A percentile compares a stretch with the other conserved stretches of the same genome.
phyloP scores from a whole-genome alignment of 2,113 vertebrate genomes.

The Neodontobutis hainanensis region DNA sequence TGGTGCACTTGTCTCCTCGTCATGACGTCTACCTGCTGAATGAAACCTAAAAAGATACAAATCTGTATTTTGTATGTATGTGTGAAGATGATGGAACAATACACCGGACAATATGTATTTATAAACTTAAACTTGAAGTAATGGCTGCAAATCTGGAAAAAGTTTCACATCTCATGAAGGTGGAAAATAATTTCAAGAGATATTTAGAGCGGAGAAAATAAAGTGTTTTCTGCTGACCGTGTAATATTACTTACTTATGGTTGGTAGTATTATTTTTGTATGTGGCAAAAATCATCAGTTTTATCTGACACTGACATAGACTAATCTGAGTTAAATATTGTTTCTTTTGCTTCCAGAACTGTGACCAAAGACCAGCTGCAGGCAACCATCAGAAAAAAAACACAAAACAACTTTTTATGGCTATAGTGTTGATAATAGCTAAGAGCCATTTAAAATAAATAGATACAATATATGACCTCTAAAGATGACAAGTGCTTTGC shows the following conservation, averaged over 20 bases:
- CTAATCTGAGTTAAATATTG: no score
- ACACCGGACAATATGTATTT: constrained; percentile 59
- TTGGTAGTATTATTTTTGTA: no score
- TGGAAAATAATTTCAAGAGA: not conserved
- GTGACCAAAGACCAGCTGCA: no score
- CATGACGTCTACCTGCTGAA: constrained; percentile 67
- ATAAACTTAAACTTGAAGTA: constrained; percentile 1
- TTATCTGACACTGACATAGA: no score
- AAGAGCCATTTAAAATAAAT: not conserved
- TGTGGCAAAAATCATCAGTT: no score
- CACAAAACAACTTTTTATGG: not conserved
- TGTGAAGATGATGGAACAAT: constrained; percentile 35
- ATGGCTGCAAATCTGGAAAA: not conserved
- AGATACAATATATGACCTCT: not conserved
- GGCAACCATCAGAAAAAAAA: no score
- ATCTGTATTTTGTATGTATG: constrained; percentile 50
- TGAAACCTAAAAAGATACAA: constrained; percentile 54
- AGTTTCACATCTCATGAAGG: not conserved
- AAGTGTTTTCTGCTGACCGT: constrained; percentile 36
- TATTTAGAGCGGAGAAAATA: constrained; percentile 36
- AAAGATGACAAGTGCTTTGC: not conserved
- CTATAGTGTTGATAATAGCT: not conserved
- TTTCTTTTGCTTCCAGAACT: no score
- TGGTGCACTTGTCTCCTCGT: constrained; percentile 59
- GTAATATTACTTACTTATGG: not conserved